Evolutionary conservation across 2,797 vertebrate genomes (phyloP), one percentile per base, ranked within the genome.

Genomic region (Xenopus petersii): DNA sequence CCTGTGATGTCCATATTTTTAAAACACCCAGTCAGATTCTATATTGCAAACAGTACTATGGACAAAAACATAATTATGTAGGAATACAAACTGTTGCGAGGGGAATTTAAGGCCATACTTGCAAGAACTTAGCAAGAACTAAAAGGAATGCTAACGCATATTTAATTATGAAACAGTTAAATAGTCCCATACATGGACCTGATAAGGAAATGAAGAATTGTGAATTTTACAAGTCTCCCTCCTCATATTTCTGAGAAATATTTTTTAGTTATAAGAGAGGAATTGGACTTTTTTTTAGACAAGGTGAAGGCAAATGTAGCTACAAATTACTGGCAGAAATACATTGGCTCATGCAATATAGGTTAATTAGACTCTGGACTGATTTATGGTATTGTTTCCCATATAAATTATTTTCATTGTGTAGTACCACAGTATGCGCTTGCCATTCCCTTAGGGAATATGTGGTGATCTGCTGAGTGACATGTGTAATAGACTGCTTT

Each of bases 361-460:
- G 73, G 84, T 83, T 89, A 84, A 88, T 89, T 87, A 88, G 74
- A 71, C 84, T 83, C 79, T 68, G 81, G 83, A 82, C 83, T 88
- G 87, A 87, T 89, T 89, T 87, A 87, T 82, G 76, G 80, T 85
- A 87, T 88, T 87, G 79, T 85, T 88, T 83, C 82, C 82, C 77
- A 86, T 88, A 87, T 87, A 89, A 88, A 87, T 89, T 86, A 86
- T 86, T 87, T 91, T 87, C 84, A 88, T 89, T 89, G 82, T 87
- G 78, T 82, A 87, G 86, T 89, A 86, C 89, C 87, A 87, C 81
- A 84, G 83, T 88, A 80, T 75, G 85, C 83, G 83, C 83, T 81
- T 88, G 80, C 75, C 85, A 80, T 85, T 70, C 76, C 84, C 81
- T 82, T 36, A 83, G 88, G 87, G 85, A 84, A 88, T 88, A 83